Conservation (phyloP, 1,140 invertebrate species). For the Bombus difficillimus region DNA sequence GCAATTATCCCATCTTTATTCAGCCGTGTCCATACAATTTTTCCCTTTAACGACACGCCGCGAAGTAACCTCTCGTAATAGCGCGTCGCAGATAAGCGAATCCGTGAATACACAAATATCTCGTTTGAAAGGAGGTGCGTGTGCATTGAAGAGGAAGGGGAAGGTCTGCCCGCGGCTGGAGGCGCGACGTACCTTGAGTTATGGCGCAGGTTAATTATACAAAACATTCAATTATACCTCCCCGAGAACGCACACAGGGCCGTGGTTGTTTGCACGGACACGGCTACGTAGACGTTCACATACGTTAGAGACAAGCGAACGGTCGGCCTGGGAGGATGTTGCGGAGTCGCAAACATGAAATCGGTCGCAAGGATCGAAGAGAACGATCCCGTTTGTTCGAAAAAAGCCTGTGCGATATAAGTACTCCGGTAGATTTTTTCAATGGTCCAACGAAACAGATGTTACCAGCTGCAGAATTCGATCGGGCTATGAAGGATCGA, state of each 20-base stretch:
- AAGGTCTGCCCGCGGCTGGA: slow-evolving; percentile 79
- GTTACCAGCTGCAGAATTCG: slow-evolving; percentile 4
- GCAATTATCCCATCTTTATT: slow-evolving; percentile 39
- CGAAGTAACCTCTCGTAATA: slow-evolving; percentile 41
- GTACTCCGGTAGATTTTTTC: not conserved
- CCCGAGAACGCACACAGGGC: slow-evolving; percentile 61
- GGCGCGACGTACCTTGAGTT: slow-evolving; percentile 82
- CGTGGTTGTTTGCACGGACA: slow-evolving; percentile 14
- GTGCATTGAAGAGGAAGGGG: slow-evolving; percentile 58
- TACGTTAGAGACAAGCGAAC: slow-evolving; percentile 17
- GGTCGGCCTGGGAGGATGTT: slow-evolving; percentile 25
- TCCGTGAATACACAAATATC: slow-evolving; percentile 77
- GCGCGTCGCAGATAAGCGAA: slow-evolving; percentile 52
- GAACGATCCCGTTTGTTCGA: slow-evolving; percentile 38
- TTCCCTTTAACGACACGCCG: slow-evolving; percentile 33
- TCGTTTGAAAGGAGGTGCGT: slow-evolving; percentile 53
- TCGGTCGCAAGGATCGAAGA: slow-evolving; percentile 15
- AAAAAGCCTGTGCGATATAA: not conserved
- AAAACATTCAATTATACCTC: slow-evolving; percentile 84
- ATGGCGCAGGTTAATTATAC: slow-evolving; percentile 83
- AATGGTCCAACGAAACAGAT: slow-evolving; percentile 26
- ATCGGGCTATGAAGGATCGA: not conserved
- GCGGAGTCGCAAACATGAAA: slow-evolving; percentile 50
- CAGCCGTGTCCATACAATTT: slow-evolving; percentile 8
- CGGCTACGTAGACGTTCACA: slow-evolving; percentile 1